Base-by-base conservation (phyloP, 2,797 vertebrate genomes). In the Hyperoplus immaculatus region DNA sequence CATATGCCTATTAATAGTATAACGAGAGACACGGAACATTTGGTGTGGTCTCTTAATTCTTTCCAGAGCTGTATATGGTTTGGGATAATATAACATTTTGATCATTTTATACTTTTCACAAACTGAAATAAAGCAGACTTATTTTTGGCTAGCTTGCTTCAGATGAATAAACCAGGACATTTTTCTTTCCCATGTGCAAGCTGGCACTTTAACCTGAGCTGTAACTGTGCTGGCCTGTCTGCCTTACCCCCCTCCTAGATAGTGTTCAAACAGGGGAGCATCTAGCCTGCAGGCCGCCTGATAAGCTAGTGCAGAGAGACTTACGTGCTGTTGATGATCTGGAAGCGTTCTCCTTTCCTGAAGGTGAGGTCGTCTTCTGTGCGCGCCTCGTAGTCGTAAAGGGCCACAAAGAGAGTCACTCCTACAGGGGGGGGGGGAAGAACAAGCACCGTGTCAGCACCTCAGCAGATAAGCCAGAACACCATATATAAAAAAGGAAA, bases 321-420 rank as follows among this genome's bases (percentile, higher is more conserved):
- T 97, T 95, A 99, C 98, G 97, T 98, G 96, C 96, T 99, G 93
- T 99, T 99, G 87, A 99, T 93, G 87, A 99, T 99, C 89, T 99
- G 98, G 92, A 99, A 98, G 86, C 96, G 95, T 86, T 99, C 98
- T 94, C 97, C 98, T 96, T 99, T 99, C 88, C 95, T 96, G 95
- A 99, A 99, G 95, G 95, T 99, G 82, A 99, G 95, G 93, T 99
- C 98, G 86, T 99, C 98, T 94, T 98, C 97, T 4, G 98, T 97
- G 83, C 98, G 94, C 12, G 98, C 97, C 90, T 98, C 97, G 29
- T 99, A 99, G 94, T 99, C 98, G 71, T 99, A 99, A 89, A 99
- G 96, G 13, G 98, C 98, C 94, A 99, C 97, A 89, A 99, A 99
- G 72, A 98, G 96, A 72, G 97, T 99, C 90, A 99, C 97, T 93